These are phyloP conservation scores for Valencia hispanica DNA, from an alignment of 2,797 vertebrate species.

Conservation along the genomic window DNA sequence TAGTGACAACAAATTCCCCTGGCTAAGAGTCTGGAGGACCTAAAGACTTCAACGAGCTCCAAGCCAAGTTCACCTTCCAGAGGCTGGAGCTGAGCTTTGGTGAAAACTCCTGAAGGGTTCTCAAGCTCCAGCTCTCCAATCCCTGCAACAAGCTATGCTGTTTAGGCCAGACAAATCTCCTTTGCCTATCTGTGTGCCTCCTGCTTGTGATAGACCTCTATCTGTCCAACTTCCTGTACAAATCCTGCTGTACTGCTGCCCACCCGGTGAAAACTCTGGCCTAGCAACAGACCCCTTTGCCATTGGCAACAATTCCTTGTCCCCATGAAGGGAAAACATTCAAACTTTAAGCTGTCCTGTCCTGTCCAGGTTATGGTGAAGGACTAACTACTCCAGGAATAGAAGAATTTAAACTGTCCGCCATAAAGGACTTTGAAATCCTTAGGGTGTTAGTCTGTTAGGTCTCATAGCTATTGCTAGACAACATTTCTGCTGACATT, in stretches of 20 bases:
- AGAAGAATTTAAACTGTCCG: too few relatives aligned
- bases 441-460: too few relatives aligned
- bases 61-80: conserved; percentile 90
- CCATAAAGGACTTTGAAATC: too few relatives aligned
- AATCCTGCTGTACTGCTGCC: conserved; percentile 61
- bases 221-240: conserved; percentile 64
- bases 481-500: too few relatives aligned
- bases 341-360: too few relatives aligned
- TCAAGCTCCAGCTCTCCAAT: conserved; percentile 84
- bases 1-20: conserved; percentile 82
- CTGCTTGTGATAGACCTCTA: conserved; percentile 76
- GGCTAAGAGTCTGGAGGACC: conserved; percentile 92
- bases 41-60: conserved; percentile 83
- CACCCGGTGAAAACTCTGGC: conserved; percentile 53
- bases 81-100: conserved; percentile 84
- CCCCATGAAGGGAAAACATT: too few relatives aligned
- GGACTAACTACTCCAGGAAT: too few relatives aligned
- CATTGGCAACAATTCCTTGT: too few relatives aligned
- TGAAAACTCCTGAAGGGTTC: conserved; percentile 85
- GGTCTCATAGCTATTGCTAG: too few relatives aligned
- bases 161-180: conserved; percentile 80
- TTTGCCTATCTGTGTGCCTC: conserved; percentile 72
- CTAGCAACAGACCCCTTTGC: conserved; percentile 61
- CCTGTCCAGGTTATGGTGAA: too few relatives aligned
- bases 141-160: conserved; percentile 90